Evolutionary conservation across 2,888 invertebrate species (phyloP).

Genomic region (Uropetala carovei): DNA sequence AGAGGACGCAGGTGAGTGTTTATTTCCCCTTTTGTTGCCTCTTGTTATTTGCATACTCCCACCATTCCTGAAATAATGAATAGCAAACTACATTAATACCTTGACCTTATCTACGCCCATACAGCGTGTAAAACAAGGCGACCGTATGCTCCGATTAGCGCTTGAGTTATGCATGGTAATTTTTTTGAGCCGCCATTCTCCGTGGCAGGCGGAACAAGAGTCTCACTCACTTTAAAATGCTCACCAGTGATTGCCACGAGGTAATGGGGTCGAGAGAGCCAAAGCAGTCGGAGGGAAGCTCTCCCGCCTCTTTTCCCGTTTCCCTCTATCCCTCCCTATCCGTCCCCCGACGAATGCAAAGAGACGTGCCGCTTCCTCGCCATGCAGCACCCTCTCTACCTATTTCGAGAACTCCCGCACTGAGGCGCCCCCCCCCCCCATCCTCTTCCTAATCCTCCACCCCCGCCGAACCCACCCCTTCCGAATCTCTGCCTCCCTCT

Average conservation of each 20-base stretch:
- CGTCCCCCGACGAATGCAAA: no score
- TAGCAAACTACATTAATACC: slow-evolving; percentile 54
- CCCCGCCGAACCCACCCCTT: neutral
- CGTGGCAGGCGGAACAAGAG: neutral
- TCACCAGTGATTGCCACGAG: slow-evolving; percentile 9
- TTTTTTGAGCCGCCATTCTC: neutral
- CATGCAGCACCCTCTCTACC: no score
- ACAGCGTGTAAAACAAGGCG: slow-evolving; percentile 38
- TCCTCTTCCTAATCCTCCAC: neutral
- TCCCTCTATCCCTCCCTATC: no score
- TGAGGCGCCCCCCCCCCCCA: no score
- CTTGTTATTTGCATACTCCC: slow-evolving; percentile 51
- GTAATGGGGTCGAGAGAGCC: neutral
- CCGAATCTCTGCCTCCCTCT: neutral
- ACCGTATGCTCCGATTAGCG: slow-evolving; percentile 45
- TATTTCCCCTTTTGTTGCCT: neutral
- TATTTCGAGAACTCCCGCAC: no score
- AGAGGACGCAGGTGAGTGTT: slow-evolving; percentile 36
- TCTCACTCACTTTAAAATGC: neutral
- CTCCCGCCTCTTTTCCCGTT: no score
- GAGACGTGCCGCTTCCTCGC: no score
- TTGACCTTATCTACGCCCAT: slow-evolving; percentile 57
- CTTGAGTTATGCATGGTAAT: slow-evolving; percentile 37
- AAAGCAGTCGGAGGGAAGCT: neutral
- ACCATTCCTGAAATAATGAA: slow-evolving; percentile 43